A percentile compares a stretch with the other conserved stretches of the same genome.
Conservation (phyloP, 2,113 vertebrate genomes). For the Numenius arquata region DNA sequence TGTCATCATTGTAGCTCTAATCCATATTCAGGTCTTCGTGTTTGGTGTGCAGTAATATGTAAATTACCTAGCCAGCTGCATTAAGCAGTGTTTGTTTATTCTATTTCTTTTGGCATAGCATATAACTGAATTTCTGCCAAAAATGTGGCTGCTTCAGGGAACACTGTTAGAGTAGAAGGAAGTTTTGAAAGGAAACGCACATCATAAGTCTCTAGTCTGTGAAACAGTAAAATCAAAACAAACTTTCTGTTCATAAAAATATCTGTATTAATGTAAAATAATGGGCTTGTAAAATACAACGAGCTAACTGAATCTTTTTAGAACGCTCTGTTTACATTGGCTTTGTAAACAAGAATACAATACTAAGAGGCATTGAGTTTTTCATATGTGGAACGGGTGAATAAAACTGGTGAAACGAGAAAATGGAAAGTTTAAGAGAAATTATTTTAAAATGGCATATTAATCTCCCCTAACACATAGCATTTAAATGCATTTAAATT, state of each 20-base stretch:
- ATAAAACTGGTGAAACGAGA: conserved; percentile 52
- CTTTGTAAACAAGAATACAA: conserved; percentile 65
- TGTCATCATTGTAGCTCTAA: conserved; percentile 70
- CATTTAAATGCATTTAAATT: conserved; percentile 73
- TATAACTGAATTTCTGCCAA: conserved; percentile 80
- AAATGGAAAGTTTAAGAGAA: conserved; percentile 68
- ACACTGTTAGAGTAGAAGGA: conserved; percentile 64
- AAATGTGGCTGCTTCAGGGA: conserved; percentile 76
- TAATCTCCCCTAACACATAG: conserved; percentile 65
- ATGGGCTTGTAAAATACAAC: conserved; percentile 70
- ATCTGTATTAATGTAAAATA: conserved; percentile 68
- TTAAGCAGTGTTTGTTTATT: conserved; percentile 82
- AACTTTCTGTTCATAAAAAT: conserved; percentile 75
- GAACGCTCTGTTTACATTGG: conserved; percentile 12
- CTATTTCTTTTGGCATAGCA: conserved; percentile 77
- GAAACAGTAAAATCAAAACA: conserved; percentile 73
- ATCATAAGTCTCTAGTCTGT: conserved; percentile 68
- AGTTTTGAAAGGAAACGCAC: conserved; percentile 74
- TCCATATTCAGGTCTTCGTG: conserved; percentile 75
- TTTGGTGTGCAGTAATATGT: conserved; percentile 79
- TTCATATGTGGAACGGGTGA: conserved; percentile 19
- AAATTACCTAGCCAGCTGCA: conserved; percentile 78
- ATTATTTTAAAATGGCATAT: conserved; percentile 69
- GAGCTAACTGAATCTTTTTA: conserved; percentile 52
- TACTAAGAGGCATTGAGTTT: conserved; percentile 30